phyloP scores from a whole-genome alignment of 2,797 vertebrate genomes.

The Enteromius paludinosus region DNA sequence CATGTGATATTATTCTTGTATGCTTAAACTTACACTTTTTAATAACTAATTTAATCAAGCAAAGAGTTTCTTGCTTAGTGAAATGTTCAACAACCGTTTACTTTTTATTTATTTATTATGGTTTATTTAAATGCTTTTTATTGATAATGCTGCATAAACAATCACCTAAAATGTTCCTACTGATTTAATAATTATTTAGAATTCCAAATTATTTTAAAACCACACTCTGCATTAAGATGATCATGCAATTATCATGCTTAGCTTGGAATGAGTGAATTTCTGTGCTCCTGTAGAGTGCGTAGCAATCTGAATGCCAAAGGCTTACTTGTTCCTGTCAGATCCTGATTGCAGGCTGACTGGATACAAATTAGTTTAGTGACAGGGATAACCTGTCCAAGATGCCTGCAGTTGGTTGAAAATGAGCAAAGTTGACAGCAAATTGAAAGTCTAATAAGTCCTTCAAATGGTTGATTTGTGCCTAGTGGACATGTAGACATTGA shows the following conservation, averaged over 20 bases:
- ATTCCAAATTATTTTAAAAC: not conserved
- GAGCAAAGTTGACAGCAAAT: conserved; percentile 94
- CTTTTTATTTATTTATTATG: not conserved
- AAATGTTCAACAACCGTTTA: not conserved
- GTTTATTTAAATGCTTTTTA: not conserved
- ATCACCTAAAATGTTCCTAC: not conserved
- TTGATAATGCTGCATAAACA: not conserved
- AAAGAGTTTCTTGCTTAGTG: not conserved
- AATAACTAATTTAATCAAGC: not conserved
- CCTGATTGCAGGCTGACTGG: conserved; percentile 88
- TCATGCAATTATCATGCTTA: conserved; percentile 23
- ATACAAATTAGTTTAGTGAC: conserved; percentile 96
- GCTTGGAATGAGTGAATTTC: conserved; percentile 48
- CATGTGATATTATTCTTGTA: conserved; percentile 12
- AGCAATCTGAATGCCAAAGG: conserved; percentile 63
- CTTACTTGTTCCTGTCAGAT: conserved; percentile 78
- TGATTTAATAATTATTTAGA: conserved; percentile 5
- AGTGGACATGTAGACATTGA: conserved; percentile 88
- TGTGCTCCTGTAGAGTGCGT: conserved; percentile 50
- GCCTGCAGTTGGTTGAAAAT: conserved; percentile 90
- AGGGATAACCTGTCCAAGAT: conserved; percentile 90
- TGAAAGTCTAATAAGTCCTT: conserved; percentile 97
- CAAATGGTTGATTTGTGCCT: conserved; percentile 88
- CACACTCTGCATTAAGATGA: not conserved
- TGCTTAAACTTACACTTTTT: not conserved